Evolutionary conservation across 2,797 vertebrate species (phyloP).

Genomic region (Cossypha dichroa): DNA sequence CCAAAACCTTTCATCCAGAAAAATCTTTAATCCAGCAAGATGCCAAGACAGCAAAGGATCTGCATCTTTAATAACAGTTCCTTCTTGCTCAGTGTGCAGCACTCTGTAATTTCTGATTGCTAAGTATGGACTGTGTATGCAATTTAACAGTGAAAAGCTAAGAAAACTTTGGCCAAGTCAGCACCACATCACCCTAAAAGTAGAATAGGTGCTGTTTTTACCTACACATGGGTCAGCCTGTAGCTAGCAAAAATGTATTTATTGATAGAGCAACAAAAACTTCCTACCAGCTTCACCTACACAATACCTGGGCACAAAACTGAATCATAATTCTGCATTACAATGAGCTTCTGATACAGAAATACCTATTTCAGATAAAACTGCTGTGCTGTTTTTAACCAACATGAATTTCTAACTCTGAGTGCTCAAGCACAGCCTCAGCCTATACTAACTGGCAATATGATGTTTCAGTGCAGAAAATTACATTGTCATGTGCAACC

Average conservation of each 20-base stretch:
- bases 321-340: background rate
- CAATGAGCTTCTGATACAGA: background rate
- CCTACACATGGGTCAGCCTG: accelerated
- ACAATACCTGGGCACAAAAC: background rate
- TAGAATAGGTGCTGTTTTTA: background rate
- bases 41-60: background rate
- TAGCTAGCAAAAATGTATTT: background rate
- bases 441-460: background rate
- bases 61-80: background rate
- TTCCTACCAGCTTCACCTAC: background rate
- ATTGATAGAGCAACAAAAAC: background rate
- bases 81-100: background rate
- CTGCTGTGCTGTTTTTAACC: background rate
- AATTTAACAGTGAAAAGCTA: background rate
- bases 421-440: background rate
- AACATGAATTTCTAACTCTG: background rate
- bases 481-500: background rate
- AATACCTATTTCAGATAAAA: background rate
- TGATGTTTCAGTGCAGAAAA: background rate
- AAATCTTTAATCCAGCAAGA: background rate
- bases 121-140: background rate
- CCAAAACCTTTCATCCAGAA: background rate
- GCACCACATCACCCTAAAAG: background rate
- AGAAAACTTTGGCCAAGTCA: background rate
- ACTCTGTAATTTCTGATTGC: background rate